A percentile compares a stretch with the other conserved stretches of the same genome.
Evolutionary conservation across 2,113 vertebrate genomes (phyloP).

Genomic region (Paramormyrops kingsleyae): DNA sequence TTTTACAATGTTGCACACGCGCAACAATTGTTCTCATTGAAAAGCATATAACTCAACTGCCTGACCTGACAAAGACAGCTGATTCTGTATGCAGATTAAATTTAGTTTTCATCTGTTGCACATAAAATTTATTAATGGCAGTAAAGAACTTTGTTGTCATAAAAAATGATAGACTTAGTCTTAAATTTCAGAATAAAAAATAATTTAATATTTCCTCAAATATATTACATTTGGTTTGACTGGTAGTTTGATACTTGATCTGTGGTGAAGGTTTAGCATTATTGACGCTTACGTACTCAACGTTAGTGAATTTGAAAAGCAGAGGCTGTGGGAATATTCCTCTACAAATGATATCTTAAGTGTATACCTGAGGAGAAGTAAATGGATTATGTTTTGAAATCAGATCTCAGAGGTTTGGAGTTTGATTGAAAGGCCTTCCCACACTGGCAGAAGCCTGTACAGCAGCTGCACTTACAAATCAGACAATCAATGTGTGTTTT

Average conservation of each 20-base stretch:
- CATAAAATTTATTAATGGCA: neutral
- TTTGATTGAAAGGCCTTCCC: neutral
- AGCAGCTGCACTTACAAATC: neutral
- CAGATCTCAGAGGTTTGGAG: neutral
- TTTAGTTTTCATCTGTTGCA: neutral
- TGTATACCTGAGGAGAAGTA: neutral
- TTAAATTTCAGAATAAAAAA: neutral
- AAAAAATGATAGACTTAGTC: neutral
- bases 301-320: neutral
- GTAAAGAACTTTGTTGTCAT: neutral
- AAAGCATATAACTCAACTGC: neutral
- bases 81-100: neutral
- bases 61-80: neutral
- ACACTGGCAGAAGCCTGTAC: neutral
- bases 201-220: neutral
- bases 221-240: neutral
- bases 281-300: neutral
- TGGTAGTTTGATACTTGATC: neutral
- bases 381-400: neutral
- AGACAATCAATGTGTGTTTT: neutral
- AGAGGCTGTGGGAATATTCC: neutral
- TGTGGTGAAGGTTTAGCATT: neutral
- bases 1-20: neutral
- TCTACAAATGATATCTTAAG: neutral
- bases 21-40: neutral